A percentile compares a stretch with the other conserved stretches of the same genome.
These are phyloP conservation scores for Lasioglossum pauxillum DNA, from an alignment of 2,888 invertebrate genomes.

Conservation along the genomic window DNA sequence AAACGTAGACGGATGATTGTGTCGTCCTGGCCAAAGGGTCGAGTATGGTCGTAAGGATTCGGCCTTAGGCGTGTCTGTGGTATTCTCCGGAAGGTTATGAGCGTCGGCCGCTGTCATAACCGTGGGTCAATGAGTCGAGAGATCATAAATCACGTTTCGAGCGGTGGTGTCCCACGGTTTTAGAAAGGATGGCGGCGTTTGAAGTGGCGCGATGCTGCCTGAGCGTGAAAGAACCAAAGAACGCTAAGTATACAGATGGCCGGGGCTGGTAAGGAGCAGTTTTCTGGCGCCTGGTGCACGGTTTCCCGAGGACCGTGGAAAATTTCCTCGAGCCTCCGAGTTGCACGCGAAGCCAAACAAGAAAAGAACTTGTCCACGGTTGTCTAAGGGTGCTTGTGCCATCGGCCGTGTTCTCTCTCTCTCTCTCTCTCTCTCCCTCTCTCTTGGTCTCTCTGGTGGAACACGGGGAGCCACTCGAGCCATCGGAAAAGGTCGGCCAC, in stretches of 20 bases:
- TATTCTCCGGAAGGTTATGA: conserved; percentile 70
- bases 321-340: conserved; percentile 41
- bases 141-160: conserved; percentile 77
- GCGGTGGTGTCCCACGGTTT: conserved; percentile 67
- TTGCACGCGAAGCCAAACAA: conserved; percentile 42
- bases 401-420: conserved; percentile 30
- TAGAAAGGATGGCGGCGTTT: conserved; percentile 52
- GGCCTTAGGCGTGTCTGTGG: conserved; percentile 46
- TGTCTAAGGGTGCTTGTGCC: conserved; percentile 14
- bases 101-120: conserved; percentile 76
- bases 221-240: conserved; percentile 39
- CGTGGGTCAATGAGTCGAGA: conserved; percentile 73
- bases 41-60: neutral
- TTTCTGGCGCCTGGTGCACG: conserved; percentile 43
- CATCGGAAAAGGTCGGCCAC: conserved; percentile 51
- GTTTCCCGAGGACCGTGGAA: conserved; percentile 42
- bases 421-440: conserved; percentile 2
- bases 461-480: conserved; percentile 51
- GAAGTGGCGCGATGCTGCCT: conserved; percentile 38
- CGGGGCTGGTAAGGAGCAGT: conserved; percentile 32
- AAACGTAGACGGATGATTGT: neutral
- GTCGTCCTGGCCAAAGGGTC: conserved; percentile 14
- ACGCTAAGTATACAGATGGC: conserved; percentile 40
- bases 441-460: conserved; percentile 1
- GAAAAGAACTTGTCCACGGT: conserved; percentile 51